Conservation (phyloP, 92 coral and sea anemone species). For the Zoanthus solanderi region DNA sequence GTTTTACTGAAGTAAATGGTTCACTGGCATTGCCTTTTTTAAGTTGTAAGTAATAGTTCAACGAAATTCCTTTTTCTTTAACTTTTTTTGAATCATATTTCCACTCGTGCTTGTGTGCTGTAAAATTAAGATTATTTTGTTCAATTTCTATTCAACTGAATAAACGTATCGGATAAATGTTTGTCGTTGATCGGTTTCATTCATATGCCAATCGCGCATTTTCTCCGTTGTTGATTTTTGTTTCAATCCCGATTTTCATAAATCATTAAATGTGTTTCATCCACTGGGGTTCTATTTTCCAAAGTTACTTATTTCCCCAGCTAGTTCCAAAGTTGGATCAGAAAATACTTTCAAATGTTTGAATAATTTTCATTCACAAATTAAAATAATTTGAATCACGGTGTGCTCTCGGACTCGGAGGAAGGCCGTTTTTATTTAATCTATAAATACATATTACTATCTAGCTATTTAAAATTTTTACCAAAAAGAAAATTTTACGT, state of each 20-base stretch:
- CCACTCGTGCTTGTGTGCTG: neutral
- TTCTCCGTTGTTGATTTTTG: neutral
- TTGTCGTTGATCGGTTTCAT: neutral
- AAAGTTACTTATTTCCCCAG: neutral
- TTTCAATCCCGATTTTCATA: neutral
- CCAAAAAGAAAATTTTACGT: slow-evolving; percentile 1
- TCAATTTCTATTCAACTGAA: neutral
- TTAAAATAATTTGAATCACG: neutral
- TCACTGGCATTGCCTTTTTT: neutral
- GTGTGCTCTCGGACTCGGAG: neutral
- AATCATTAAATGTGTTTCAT: neutral
- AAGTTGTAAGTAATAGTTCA: neutral
- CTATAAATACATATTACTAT: neutral
- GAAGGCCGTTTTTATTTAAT: slow-evolving; percentile 34
- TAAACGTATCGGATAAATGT: neutral
- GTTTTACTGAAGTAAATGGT: neutral
- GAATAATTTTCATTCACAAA: neutral
- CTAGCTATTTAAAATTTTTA: slow-evolving; percentile 7
- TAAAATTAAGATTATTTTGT: neutral
- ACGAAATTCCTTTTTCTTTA: neutral
- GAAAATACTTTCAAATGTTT: neutral
- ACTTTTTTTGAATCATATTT: neutral
- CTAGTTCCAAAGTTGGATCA: neutral
- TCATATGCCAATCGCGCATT: neutral
- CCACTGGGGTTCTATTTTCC: neutral